Conservation (phyloP, 30 jellyfish, hydroid and myxozoan species). For the Mastigias papua region DNA sequence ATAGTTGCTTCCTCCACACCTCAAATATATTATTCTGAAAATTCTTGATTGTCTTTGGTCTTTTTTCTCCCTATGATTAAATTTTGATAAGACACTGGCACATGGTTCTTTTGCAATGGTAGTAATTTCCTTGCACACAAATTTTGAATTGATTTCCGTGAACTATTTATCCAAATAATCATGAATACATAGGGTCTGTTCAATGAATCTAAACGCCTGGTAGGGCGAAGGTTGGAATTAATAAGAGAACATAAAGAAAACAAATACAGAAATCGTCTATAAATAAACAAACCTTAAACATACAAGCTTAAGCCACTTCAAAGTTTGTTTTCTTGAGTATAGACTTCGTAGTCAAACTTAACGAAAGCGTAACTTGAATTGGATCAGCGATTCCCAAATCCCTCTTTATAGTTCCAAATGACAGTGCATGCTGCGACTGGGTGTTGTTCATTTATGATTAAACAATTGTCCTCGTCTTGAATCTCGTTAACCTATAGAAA, state of each 20-base stretch:
- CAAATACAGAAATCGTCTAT: background rate
- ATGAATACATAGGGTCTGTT: background rate
- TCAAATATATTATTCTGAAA: too few species aligned
- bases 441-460: background rate
- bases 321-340: background rate
- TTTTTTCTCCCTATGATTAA: too few species aligned
- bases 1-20: too few species aligned
- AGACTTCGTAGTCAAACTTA: background rate
- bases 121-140: background rate
- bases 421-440: conserved; percentile 3
- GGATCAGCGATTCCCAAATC: background rate
- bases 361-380: background rate
- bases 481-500: conserved; percentile 12
- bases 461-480: background rate
- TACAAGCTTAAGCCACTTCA: background rate
- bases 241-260: background rate
- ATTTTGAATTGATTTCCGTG: background rate
- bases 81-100: too few species aligned
- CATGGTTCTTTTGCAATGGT: too few species aligned
- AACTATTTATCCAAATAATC: background rate
- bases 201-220: background rate
- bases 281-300: background rate
- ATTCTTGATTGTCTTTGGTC: too few species aligned
- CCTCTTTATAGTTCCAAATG: background rate
- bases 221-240: background rate